Evolutionary conservation across 1,140 invertebrate species (phyloP).

Genomic region (Adoxophyes honmai): DNA sequence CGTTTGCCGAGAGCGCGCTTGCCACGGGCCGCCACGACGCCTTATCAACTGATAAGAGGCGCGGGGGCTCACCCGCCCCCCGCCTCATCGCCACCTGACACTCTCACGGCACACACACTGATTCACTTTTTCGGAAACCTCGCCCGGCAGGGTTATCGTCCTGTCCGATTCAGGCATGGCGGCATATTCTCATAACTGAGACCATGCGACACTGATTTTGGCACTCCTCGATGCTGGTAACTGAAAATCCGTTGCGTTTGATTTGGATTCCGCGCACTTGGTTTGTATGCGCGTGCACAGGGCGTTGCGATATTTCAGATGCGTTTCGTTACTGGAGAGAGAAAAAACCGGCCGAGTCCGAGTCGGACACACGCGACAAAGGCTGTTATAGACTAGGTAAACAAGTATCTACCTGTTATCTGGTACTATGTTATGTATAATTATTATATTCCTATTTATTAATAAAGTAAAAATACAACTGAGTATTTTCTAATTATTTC

Average conservation of each 20-base stretch:
- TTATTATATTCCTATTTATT: no score
- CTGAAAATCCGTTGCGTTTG: not conserved
- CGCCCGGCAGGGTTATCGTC: slow-evolving; percentile 53
- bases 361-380: no score
- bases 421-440: no score
- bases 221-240: not conserved
- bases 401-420: no score
- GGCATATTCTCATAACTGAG: slow-evolving; percentile 1
- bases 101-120: slow-evolving; percentile 41
- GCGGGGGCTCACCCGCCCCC: slow-evolving; percentile 61
- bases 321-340: no score
- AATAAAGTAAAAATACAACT: no score
- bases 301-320: slow-evolving; percentile 9
- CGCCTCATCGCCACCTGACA: slow-evolving; percentile 70
- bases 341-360: no score
- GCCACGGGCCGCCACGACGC: slow-evolving; percentile 43
- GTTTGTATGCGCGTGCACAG: not conserved
- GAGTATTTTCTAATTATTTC: no score
- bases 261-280: not conserved
- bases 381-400: no score
- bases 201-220: not conserved
- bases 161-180: slow-evolving; percentile 48
- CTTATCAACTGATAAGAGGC: slow-evolving; percentile 72
- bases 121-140: slow-evolving; percentile 32
- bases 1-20: slow-evolving; percentile 45